These are phyloP conservation scores for Hafferia zeledoni DNA, from an alignment of 2,797 vertebrate species.

Conservation along the genomic window DNA sequence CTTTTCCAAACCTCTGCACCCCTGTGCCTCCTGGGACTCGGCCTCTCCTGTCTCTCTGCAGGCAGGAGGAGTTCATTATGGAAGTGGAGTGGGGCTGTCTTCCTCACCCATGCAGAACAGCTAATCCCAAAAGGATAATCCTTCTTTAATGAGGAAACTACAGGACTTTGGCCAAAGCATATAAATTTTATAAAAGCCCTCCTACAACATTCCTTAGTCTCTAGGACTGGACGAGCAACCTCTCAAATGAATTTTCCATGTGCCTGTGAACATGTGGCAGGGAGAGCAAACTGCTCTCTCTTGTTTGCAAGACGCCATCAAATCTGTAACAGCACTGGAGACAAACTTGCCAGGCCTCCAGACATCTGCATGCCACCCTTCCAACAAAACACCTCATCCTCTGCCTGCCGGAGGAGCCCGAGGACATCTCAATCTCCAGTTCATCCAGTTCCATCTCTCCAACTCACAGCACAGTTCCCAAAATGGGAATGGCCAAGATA, in stretches of 20 bases:
- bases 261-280: background rate
- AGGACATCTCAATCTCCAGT: background rate
- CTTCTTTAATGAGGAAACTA: constrained; percentile 35
- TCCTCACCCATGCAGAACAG: constrained; percentile 1
- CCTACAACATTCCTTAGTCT: background rate
- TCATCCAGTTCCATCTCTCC: background rate
- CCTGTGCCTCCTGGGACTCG: background rate
- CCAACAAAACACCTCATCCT: background rate
- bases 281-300: background rate
- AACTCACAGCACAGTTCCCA: background rate
- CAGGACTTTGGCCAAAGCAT: background rate
- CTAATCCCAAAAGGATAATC: constrained; percentile 18
- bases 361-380: background rate
- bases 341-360: background rate
- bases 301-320: background rate
- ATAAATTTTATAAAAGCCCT: background rate
- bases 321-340: background rate
- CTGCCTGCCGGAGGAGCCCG: background rate
- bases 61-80: background rate
- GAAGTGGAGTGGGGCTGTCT: background rate
- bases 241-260: background rate
- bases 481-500: background rate
- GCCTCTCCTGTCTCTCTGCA: background rate
- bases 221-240: background rate
- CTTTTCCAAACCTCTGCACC: background rate